Evolutionary conservation across 2,888 invertebrate species (phyloP), one percentile per base, ranked within the genome.

Genomic region (Hirtodrosophila confusa): DNA sequence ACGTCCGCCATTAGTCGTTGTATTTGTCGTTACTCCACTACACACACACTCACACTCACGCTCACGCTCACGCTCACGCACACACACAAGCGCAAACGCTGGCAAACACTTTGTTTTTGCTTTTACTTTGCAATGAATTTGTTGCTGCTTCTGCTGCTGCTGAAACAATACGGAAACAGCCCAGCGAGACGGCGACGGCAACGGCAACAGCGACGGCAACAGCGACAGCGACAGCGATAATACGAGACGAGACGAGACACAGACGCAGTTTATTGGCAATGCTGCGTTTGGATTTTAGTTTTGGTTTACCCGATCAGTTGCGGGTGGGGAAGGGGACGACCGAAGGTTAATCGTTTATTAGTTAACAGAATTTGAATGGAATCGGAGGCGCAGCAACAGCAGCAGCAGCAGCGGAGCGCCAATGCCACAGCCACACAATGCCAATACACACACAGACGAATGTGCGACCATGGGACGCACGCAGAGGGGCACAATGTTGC

Each of bases 1-100:
- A 90, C 90, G 85, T 90, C 90, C 82, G 90, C 90, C 90, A 90
- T 90, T 82, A 79, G 86, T 84, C 70, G 63, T 41, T 64, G 77
- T 77, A 65, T 61, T 76, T 67, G 63, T 83, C 72, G 75, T 66
- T 50, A 53, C 43, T 41, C 63, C 17, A 17, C 17, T 17, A 54
- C 53, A 39, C 68, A 27, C 58, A 29, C 39, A 5, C n/a, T n/a
- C 41, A 51, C 63, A 36, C 43, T 23, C 67, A 31, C 55, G n/a
- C 50, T 33, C 45, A 6, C 62, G 35, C 47, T 45, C 70, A 35
- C 62, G 31, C 43, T 36, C 57, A 10, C 48, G 37, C 53, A 66
- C 72, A 24, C 43, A 35, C 62, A 54, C 65, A 33, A 36, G 53
- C 54, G 44, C 61, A 60, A 65, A 60, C 58, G 53, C 55, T 43